A percentile compares a stretch with the other conserved stretches of the same genome.
Evolutionary conservation across 1,140 invertebrate species (phyloP).

Genomic region (Phymorhynchus buccinoides): DNA sequence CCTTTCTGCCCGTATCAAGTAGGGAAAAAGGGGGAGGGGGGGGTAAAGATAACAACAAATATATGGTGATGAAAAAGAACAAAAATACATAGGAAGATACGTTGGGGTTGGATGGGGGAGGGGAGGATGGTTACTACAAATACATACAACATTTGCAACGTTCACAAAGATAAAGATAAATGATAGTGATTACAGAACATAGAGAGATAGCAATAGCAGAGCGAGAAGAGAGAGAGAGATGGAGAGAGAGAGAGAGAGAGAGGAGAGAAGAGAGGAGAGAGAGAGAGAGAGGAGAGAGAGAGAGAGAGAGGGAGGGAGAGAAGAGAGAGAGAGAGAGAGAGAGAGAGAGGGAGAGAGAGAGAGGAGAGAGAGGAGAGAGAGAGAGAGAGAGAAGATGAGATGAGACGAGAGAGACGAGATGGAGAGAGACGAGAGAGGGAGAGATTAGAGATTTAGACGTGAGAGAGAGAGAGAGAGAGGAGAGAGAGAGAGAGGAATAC

Average conservation of each 20-base stretch:
- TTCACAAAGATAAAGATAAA: too few relatives aligned
- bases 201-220: neutral
- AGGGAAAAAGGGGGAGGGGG: too few relatives aligned
- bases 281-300: neutral
- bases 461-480: neutral
- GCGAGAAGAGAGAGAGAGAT: neutral
- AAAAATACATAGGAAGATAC: too few relatives aligned
- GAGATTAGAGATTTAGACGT: too few relatives aligned
- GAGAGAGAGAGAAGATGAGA: neutral
- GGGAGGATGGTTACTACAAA: too few relatives aligned
- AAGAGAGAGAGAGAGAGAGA: constrained; percentile 3
- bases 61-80: too few relatives aligned
- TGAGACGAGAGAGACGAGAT: neutral
- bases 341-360: neutral
- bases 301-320: neutral
- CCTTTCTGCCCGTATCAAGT: too few relatives aligned
- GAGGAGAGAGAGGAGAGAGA: neutral
- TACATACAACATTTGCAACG: too few relatives aligned
- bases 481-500: neutral
- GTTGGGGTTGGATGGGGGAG: too few relatives aligned
- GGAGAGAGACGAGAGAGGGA: neutral
- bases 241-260: too few relatives aligned
- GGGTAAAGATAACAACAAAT: too few relatives aligned
- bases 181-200: too few relatives aligned
- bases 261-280: neutral